Evolutionary conservation across 2,113 vertebrate genomes (phyloP).

Genomic region (Athene cunicularia): DNA sequence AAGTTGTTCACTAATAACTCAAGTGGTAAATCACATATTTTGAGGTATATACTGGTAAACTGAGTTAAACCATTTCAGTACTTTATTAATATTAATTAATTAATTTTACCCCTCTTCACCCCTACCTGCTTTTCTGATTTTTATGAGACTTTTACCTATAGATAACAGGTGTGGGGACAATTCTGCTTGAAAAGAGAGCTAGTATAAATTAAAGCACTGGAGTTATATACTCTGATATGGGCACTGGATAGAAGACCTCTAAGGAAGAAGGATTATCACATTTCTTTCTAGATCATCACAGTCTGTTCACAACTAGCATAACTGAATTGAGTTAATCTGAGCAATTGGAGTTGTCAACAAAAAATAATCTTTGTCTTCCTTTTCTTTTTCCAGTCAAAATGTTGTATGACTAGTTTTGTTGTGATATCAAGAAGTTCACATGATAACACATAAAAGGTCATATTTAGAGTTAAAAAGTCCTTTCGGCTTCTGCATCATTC

Average conservation of each 20-base stretch:
- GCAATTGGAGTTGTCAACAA: neutral
- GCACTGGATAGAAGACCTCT: neutral
- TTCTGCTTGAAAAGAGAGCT: neutral
- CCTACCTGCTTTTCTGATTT: neutral
- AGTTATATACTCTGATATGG: neutral
- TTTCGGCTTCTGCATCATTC: neutral
- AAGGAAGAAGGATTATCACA: neutral
- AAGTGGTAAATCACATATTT: neutral
- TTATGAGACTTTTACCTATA: neutral
- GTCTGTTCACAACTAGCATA: neutral
- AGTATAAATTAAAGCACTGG: neutral
- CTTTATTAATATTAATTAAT: neutral
- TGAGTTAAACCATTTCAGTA: neutral
- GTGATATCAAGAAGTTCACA: neutral
- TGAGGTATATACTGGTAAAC: neutral
- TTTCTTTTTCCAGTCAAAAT: neutral
- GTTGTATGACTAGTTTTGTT: neutral
- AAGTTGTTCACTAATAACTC: neutral
- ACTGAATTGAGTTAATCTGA: neutral
- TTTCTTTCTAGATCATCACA: neutral
- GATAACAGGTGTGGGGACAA: accelerated
- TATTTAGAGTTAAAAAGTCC: neutral
- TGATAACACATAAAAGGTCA: neutral
- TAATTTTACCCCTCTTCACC: neutral
- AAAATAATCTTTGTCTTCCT: neutral